Conservation (phyloP, 2,113 vertebrate genomes). For the Sinocyclocheilus rhinocerous region DNA sequence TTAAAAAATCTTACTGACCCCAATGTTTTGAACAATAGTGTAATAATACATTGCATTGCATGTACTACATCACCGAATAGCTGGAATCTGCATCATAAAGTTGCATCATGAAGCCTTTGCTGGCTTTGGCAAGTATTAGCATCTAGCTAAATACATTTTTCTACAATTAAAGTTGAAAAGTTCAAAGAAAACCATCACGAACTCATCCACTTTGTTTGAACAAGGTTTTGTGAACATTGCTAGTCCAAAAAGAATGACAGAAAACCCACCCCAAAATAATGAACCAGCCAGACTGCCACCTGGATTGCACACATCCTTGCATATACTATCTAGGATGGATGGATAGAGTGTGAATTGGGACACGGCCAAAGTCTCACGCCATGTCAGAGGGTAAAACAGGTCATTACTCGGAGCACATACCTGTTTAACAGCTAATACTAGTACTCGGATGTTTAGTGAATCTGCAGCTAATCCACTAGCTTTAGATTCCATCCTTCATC, state of each 20-base stretch:
- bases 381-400: slow-evolving; percentile 7
- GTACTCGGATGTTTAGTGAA: background rate
- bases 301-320: background rate
- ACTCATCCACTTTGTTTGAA: background rate
- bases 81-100: background rate
- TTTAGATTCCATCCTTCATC: slow-evolving; percentile 9
- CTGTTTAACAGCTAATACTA: slow-evolving; percentile 15
- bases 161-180: no score
- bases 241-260: background rate
- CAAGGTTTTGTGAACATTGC: background rate
- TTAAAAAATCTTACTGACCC: background rate
- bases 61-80: background rate
- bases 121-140: no score
- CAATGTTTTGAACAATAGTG: no score
- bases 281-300: no score
- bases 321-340: background rate
- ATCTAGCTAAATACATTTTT: no score
- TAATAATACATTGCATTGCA: background rate
- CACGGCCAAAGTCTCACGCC: background rate
- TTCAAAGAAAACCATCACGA: background rate
- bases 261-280: background rate
- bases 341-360: background rate
- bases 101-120: background rate
- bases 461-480: slow-evolving; percentile 15
- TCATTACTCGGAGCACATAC: background rate